phyloP scores from a whole-genome alignment of 2,113 vertebrate genomes.

The Lycocorax pyrrhopterus region DNA sequence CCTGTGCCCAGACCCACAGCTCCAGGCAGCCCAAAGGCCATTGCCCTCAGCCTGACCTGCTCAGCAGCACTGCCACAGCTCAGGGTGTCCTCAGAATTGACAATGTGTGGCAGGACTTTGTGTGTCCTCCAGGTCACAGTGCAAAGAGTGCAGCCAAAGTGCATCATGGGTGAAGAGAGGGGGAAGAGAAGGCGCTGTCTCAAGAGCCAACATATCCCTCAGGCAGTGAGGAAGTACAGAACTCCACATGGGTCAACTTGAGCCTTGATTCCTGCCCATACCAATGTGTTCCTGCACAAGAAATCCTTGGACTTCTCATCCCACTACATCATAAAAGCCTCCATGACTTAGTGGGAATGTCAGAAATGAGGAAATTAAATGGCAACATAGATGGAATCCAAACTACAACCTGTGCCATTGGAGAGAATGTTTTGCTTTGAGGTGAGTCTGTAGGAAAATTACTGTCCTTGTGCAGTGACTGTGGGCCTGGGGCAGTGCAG shows the following conservation, averaged over 20 bases:
- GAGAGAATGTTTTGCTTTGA: neutral
- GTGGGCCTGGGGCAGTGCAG: neutral
- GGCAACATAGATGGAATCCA: rapidly evolving
- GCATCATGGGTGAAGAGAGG: neutral
- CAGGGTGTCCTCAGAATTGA: neutral
- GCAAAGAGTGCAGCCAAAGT: neutral
- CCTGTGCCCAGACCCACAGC: neutral
- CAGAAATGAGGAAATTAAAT: neutral
- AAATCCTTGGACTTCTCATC: neutral
- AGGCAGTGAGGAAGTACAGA: neutral
- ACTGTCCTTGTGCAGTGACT: neutral
- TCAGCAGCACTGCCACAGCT: neutral
- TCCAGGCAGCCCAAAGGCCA: neutral
- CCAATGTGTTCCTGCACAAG: too few species aligned
- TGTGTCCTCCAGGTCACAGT: neutral
- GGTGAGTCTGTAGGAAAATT: neutral
- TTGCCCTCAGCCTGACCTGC: neutral
- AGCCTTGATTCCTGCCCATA: neutral
- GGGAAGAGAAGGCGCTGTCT: neutral
- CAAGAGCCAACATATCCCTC: neutral
- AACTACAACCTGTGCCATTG: neutral
- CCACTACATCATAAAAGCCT: neutral
- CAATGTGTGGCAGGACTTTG: neutral
- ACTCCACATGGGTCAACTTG: neutral
- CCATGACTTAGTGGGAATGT: neutral